Evolutionary conservation across 2,797 vertebrate genomes (phyloP).

Genomic region (Morelia viridis): DNA sequence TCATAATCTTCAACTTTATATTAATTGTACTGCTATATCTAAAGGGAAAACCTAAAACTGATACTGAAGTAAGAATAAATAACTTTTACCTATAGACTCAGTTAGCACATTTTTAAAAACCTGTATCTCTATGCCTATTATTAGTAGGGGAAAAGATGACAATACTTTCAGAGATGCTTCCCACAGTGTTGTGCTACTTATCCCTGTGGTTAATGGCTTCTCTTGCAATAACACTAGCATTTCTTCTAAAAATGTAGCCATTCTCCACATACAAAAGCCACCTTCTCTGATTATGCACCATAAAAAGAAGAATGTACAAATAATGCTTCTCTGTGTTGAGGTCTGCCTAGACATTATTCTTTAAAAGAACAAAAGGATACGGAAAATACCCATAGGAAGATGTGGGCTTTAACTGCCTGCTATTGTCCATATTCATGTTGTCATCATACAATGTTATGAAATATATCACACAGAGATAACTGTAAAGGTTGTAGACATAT

Average conservation of each 20-base stretch:
- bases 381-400: neutral
- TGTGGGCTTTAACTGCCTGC: neutral
- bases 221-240: slow-evolving; percentile 41
- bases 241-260: slow-evolving; percentile 40
- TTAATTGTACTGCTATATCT: neutral
- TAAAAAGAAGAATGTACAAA: slow-evolving; percentile 9
- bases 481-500: neutral
- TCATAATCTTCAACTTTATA: neutral
- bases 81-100: neutral
- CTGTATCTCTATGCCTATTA: slow-evolving; percentile 2
- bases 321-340: neutral
- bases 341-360: neutral
- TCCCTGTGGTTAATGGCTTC: slow-evolving; percentile 18
- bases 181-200: slow-evolving; percentile 30
- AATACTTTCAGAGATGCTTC: slow-evolving; percentile 46
- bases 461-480: neutral
- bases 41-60: neutral
- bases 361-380: slow-evolving; percentile 24
- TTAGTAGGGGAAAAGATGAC: slow-evolving; percentile 26
- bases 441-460: neutral
- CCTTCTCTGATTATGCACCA: neutral
- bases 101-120: slow-evolving; percentile 16
- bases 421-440: neutral
- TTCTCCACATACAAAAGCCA: slow-evolving; percentile 30
- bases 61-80: neutral